Conservation (phyloP, 2,113 vertebrate species). For the Spea bombifrons region DNA sequence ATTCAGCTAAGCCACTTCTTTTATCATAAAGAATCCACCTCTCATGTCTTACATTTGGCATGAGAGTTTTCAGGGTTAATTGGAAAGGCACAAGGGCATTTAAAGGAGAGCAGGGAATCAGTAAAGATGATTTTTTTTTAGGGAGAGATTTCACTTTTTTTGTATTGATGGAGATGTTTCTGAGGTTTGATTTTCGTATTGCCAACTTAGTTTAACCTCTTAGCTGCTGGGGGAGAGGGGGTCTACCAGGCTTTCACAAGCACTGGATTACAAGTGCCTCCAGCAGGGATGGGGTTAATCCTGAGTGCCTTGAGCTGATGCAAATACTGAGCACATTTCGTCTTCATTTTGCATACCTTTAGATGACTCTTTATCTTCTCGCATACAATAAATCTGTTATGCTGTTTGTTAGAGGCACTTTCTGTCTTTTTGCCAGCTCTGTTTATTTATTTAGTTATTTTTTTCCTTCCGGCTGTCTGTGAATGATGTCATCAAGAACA, state of each 20-base stretch:
- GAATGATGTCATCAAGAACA: slow-evolving; percentile 7
- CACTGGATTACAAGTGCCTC: slow-evolving; percentile 20
- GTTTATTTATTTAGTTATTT: slow-evolving; percentile 36
- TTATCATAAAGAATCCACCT: slow-evolving; percentile 34
- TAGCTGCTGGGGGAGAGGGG: slow-evolving; percentile 29
- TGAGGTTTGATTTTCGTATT: slow-evolving; percentile 54
- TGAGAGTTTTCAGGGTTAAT: slow-evolving; percentile 39
- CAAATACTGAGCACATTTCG: slow-evolving; percentile 60
- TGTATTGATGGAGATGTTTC: slow-evolving; percentile 17
- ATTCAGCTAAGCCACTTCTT: slow-evolving; percentile 19
- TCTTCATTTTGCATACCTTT: slow-evolving; percentile 62
- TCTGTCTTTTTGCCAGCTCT: slow-evolving; percentile 62
- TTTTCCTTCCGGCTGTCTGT: slow-evolving; percentile 16
- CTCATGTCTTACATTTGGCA: slow-evolving; percentile 32
- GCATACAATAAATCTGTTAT: slow-evolving; percentile 60
- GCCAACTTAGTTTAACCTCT: slow-evolving; percentile 69
- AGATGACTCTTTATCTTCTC: slow-evolving; percentile 26
- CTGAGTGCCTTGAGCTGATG: slow-evolving; percentile 82
- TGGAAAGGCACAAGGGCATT: neutral
- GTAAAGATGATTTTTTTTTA: slow-evolving; percentile 12
- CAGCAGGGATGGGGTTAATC: slow-evolving; percentile 56
- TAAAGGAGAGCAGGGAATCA: slow-evolving; percentile 21
- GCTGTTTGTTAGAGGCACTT: slow-evolving; percentile 59
- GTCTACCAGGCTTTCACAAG: neutral
- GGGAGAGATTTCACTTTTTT: slow-evolving; percentile 35